A percentile compares a stretch with the other conserved stretches of the same genome.
Evolutionary conservation across 2,888 invertebrate species (phyloP).

Genomic region (Diarsia brunnea): DNA sequence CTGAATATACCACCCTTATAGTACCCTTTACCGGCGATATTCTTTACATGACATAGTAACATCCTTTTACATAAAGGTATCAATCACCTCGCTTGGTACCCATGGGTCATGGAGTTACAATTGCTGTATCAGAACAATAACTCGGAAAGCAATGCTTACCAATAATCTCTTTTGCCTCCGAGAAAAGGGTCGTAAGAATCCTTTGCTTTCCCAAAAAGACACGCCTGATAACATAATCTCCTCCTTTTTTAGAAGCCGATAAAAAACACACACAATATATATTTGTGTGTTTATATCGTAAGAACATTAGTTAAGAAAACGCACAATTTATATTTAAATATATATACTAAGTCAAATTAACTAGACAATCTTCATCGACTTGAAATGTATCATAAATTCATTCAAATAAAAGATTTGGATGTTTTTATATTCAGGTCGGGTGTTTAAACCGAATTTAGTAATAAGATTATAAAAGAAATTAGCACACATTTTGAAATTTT

Average conservation of each 20-base stretch:
- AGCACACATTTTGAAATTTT: not conserved
- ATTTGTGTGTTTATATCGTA: not conserved
- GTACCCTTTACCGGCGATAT: not conserved
- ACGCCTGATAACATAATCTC: not conserved
- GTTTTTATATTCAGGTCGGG: not conserved
- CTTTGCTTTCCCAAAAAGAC: not conserved
- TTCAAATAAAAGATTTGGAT: not conserved
- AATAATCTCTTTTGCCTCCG: not conserved
- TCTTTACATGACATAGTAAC: not conserved
- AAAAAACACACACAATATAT: not conserved
- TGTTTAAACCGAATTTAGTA: conserved; percentile 17
- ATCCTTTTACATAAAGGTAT: not conserved
- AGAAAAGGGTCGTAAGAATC: not conserved
- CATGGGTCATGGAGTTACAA: not conserved
- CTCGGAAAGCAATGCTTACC: not conserved
- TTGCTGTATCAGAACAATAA: not conserved
- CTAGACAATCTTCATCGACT: not conserved
- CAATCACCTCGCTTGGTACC: not conserved
- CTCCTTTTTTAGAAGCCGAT: not conserved
- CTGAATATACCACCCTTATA: not conserved
- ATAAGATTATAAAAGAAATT: not conserved
- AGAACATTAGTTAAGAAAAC: not conserved
- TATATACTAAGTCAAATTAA: not conserved
- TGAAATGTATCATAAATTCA: not conserved
- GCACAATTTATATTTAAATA: conserved; percentile 8